A percentile compares a stretch with the other conserved stretches of the same genome.
Evolutionary conservation across 1,140 invertebrate genomes (phyloP).

Genomic region (Ladona fulva): DNA sequence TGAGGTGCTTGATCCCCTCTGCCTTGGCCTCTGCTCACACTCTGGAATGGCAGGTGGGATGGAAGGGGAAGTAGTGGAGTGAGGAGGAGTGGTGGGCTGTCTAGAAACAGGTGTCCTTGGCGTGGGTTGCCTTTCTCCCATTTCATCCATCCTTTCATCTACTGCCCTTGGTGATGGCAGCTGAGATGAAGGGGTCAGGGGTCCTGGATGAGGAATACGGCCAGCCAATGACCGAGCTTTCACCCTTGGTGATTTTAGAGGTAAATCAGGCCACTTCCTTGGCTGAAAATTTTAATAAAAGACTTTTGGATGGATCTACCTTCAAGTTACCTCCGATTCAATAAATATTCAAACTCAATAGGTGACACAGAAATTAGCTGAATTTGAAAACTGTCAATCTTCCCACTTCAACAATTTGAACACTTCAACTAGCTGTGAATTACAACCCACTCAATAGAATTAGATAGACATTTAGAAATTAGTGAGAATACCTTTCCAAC

Average conservation of each 20-base stretch:
- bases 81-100: constrained; percentile 26
- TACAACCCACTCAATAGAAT: too few species aligned
- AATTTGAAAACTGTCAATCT: too few species aligned
- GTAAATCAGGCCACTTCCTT: constrained; percentile 75
- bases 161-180: constrained; percentile 22
- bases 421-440: too few species aligned
- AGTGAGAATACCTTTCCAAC: too few species aligned
- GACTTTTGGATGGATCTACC: too few species aligned
- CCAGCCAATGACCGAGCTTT: constrained; percentile 57
- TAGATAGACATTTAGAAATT: too few species aligned
- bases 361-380: too few species aligned
- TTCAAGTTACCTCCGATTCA: too few species aligned
- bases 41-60: neutral
- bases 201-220: constrained; percentile 36
- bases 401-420: too few species aligned
- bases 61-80: neutral
- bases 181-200: constrained; percentile 27
- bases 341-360: too few species aligned
- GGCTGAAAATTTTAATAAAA: constrained; percentile 43
- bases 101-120: constrained; percentile 23
- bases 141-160: constrained; percentile 29
- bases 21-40: neutral
- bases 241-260: constrained; percentile 82
- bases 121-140: constrained; percentile 32
- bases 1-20: constrained; percentile 23